These are phyloP conservation scores for Arothron firmamentum DNA, from an alignment of 2,113 vertebrate genomes.

Conservation along the genomic window DNA sequence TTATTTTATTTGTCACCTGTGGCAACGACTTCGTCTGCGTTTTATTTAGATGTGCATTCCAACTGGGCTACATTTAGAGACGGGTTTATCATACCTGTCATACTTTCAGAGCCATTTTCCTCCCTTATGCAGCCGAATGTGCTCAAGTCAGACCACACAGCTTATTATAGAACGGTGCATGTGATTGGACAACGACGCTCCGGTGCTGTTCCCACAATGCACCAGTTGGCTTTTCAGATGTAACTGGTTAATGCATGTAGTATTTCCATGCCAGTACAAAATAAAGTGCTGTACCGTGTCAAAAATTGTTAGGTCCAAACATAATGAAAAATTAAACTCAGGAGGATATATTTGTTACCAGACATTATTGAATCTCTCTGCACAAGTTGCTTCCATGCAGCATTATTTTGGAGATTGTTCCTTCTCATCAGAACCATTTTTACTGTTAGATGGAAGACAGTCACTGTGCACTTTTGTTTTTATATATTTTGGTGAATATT, in stretches of 20 bases:
- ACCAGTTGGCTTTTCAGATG: constrained; percentile 12
- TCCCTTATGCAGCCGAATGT: constrained; percentile 60
- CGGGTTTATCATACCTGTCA: constrained; percentile 67
- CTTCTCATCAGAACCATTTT: too few species aligned
- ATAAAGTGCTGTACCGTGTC: not conserved
- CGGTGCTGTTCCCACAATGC: constrained; percentile 39
- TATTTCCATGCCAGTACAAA: not conserved
- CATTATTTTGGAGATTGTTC: too few species aligned
- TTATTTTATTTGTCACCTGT: constrained; percentile 72
- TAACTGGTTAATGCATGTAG: not conserved
- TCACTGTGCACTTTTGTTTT: too few species aligned
- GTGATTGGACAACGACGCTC: constrained; percentile 32
- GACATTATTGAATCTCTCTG: too few species aligned
- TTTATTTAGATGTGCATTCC: constrained; percentile 67
- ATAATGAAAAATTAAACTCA: too few species aligned
- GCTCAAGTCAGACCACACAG: constrained; percentile 46
- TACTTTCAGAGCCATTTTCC: constrained; percentile 59
- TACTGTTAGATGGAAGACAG: too few species aligned
- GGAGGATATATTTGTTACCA: too few species aligned
- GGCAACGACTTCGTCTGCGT: constrained; percentile 64
- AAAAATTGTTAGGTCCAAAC: not conserved
- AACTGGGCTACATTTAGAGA: constrained; percentile 58
- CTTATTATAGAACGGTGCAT: constrained; percentile 27
- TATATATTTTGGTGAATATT: too few species aligned
- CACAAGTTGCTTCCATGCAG: too few species aligned